Percentiles rank a stretch among this genome's conserved stretches.
Evolutionary conservation across 2,888 invertebrate species (phyloP).

Genomic region (Tenthredo distinguenda): DNA sequence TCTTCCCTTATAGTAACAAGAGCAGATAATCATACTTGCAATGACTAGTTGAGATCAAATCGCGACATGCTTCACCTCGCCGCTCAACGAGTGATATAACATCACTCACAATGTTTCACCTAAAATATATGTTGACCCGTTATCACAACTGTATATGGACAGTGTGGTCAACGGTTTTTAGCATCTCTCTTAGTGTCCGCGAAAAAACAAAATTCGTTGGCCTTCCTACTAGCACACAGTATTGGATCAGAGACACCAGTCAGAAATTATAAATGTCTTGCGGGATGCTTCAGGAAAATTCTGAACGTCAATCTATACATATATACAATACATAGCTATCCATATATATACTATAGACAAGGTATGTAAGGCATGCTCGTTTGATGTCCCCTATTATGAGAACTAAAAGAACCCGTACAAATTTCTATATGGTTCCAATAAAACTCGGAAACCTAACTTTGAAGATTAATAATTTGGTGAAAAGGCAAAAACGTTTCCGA

Average conservation of each 20-base stretch:
- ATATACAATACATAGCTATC: no score
- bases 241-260: not conserved
- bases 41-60: constrained; percentile 61
- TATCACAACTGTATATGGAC: not conserved
- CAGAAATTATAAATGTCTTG: not conserved
- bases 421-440: no score
- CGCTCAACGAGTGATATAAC: constrained; percentile 11
- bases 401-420: no score
- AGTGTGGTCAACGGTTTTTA: not conserved
- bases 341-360: no score
- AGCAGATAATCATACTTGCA: constrained; percentile 53
- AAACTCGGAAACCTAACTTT: no score
- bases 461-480: no score
- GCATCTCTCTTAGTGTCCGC: not conserved
- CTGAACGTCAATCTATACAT: not conserved
- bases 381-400: no score
- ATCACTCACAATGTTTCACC: not conserved
- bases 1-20: not conserved
- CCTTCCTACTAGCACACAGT: not conserved
- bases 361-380: no score
- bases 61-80: not conserved
- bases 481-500: no score
- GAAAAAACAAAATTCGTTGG: not conserved
- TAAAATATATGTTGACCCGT: not conserved
- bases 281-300: not conserved